Base-by-base conservation (phyloP, 1,140 invertebrate genomes). In the Leptoteleia sp. region DNA sequence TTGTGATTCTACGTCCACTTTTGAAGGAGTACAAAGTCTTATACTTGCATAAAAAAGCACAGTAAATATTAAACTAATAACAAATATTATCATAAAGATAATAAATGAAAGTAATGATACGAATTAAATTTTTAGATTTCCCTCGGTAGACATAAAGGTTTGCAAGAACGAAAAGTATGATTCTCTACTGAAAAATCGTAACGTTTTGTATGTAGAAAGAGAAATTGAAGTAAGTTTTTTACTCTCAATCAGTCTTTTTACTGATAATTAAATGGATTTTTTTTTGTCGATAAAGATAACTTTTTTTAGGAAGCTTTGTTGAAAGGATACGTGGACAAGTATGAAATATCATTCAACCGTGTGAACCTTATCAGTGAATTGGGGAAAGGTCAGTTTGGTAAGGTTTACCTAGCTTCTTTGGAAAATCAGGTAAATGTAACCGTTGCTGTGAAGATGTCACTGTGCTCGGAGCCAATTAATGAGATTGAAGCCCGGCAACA, bases 361-460 rank as follows among this genome's bases (percentile, higher is more conserved):
- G 81, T 93, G 1, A 89, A 90, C 29, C 82, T 93, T 0, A 92
- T 92, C 0, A 85, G 85, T 0, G 84, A 94, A 72, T 90, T 95
- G 37, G 94, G 94, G 6, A 92, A 91, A 76, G 94, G 95, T 0
- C 94, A 94, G 4, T 96, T 95, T 85, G 94, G 94, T 0, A 89
- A 91, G 29, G 94, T 95, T 0, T 93, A 92, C 81, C 87, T 91
- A 93, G 93, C 1, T 87, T 89, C 4, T 91, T 78, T 91, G 0
- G 90, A 91, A 1, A 89, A 90, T 7, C 70, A 85, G 8, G 88
- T 91, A 33, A 87, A 88, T 13, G 89, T 89, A 5, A 89, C 90
- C 1, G 93, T 95, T 0, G 94, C 94, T n/a, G 92, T 94, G 4
- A 95, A 95, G 83, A 92, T 93, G 87, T 87, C 94, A 0, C 92